Percentiles rank a stretch among this genome's conserved stretches.
Conservation (phyloP, 2,888 invertebrate genomes). For the Lepeophtheirus nordmannii region DNA sequence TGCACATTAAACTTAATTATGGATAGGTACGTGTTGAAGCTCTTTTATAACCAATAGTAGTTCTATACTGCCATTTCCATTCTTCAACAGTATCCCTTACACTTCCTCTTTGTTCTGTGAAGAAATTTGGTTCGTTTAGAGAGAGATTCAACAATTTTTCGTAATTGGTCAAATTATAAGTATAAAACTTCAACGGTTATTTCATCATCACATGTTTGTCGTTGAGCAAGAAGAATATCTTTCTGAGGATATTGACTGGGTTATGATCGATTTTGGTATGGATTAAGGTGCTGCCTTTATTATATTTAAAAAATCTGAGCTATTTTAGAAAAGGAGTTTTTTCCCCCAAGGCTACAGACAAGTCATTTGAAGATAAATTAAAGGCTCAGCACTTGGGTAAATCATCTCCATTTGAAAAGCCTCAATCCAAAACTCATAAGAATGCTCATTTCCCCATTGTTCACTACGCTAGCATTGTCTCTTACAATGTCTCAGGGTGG, state of each 20-base stretch:
- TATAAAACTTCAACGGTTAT: constrained; percentile 92
- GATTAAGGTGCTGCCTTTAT: constrained; percentile 95
- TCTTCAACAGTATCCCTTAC: constrained; percentile 39
- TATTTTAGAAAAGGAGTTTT: constrained; percentile 99
- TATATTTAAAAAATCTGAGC: constrained; percentile 96
- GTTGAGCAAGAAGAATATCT: constrained; percentile 93
- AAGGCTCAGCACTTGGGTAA: constrained; percentile 99
- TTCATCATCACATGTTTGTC: constrained; percentile 97
- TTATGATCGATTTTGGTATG: constrained; percentile 93
- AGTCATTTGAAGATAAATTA: constrained; percentile 95
- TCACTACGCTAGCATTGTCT: constrained; percentile 66
- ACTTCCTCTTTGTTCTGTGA: constrained; percentile 46
- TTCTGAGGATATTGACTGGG: constrained; percentile 82
- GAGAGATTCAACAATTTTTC: constrained; percentile 94
- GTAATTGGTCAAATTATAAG: constrained; percentile 98
- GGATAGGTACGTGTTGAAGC: constrained; percentile 28
- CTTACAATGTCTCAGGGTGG: constrained; percentile 78
- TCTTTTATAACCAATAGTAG: constrained; percentile 44
- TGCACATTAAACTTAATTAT: no score
- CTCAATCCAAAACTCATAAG: constrained; percentile 73
- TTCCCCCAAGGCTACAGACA: constrained; percentile 99
- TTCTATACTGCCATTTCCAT: constrained; percentile 39
- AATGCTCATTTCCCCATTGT: constrained; percentile 96
- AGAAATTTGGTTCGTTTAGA: constrained; percentile 56
- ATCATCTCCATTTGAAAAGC: constrained; percentile 89